Conservation (phyloP, 2,888 invertebrate species). For the Dexiosoma caninum region DNA sequence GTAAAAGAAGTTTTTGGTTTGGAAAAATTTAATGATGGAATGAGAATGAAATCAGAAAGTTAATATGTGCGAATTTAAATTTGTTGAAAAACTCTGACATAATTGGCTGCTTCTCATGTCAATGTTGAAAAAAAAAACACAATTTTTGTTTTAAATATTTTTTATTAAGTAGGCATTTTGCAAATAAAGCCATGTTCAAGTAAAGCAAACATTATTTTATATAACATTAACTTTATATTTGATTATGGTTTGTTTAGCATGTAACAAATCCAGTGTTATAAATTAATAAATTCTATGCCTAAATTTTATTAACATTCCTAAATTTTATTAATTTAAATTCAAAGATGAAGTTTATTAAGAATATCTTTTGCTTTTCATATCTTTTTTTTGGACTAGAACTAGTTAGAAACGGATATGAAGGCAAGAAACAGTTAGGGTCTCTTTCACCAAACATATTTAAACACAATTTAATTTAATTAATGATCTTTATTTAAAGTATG, state of each 20-base stretch:
- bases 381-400: too few relatives aligned
- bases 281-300: neutral
- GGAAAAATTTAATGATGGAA: neutral
- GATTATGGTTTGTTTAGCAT: neutral
- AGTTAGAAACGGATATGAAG: too few relatives aligned
- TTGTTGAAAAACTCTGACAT: slow-evolving; percentile 50
- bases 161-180: neutral
- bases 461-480: too few relatives aligned
- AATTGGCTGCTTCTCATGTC: slow-evolving; percentile 65
- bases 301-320: too few relatives aligned
- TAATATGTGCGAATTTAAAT: neutral
- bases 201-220: neutral
- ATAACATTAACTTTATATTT: neutral
- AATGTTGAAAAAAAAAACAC: slow-evolving; percentile 32
- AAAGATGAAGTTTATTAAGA: too few relatives aligned
- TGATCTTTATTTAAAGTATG: too few relatives aligned
- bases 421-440: too few relatives aligned
- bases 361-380: too few relatives aligned
- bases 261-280: neutral
- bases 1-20: slow-evolving; percentile 12
- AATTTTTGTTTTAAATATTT: slow-evolving; percentile 37
- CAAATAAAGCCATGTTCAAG: neutral
- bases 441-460: too few relatives aligned
- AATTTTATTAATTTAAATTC: too few relatives aligned
- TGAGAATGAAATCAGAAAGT: neutral